phyloP scores from a whole-genome alignment of 1,140 invertebrate species.

The Lanistes nyassanus region DNA sequence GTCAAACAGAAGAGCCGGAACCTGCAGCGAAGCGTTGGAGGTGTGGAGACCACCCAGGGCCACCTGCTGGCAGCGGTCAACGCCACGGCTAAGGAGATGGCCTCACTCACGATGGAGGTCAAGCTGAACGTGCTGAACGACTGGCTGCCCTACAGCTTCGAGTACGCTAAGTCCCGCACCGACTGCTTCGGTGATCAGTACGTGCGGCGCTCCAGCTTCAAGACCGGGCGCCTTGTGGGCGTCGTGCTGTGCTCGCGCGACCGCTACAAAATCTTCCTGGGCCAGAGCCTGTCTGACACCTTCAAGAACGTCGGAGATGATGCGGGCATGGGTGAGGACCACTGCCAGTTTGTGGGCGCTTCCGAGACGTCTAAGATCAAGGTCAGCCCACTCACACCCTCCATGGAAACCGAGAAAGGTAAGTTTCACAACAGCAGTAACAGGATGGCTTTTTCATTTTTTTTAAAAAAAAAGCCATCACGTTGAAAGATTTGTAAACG shows the following conservation, averaged over 20 bases:
- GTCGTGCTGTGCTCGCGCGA: conserved; percentile 51
- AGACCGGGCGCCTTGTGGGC: conserved; percentile 47
- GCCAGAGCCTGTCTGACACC: conserved; percentile 41
- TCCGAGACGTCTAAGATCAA: conserved; percentile 7
- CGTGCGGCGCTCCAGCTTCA: conserved; percentile 44
- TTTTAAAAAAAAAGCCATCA: no score
- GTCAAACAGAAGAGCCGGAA: conserved; percentile 25
- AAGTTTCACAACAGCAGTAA: no score
- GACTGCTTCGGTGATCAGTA: conserved; percentile 53
- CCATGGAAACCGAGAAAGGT: conserved; percentile 29
- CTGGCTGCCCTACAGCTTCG: conserved; percentile 53
- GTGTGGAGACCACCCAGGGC: background rate
- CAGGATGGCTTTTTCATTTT: no score
- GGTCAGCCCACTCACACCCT: conserved; percentile 25
- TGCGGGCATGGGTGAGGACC: conserved; percentile 53
- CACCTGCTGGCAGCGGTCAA: conserved; percentile 14
- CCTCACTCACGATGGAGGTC: conserved; percentile 30
- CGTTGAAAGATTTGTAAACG: no score
- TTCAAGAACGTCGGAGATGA: conserved; percentile 58
- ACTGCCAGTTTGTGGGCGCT: conserved; percentile 61
- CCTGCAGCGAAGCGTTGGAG: conserved; percentile 21
- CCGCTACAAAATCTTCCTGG: conserved; percentile 58
- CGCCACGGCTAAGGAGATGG: conserved; percentile 15
- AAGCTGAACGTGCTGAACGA: conserved; percentile 34
- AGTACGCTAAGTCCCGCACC: conserved; percentile 36